Percentiles rank a stretch among this genome's conserved stretches.
These are phyloP conservation scores for Sminthurides aquaticus DNA, from an alignment of 2,888 invertebrate species.

Conservation along the genomic window DNA sequence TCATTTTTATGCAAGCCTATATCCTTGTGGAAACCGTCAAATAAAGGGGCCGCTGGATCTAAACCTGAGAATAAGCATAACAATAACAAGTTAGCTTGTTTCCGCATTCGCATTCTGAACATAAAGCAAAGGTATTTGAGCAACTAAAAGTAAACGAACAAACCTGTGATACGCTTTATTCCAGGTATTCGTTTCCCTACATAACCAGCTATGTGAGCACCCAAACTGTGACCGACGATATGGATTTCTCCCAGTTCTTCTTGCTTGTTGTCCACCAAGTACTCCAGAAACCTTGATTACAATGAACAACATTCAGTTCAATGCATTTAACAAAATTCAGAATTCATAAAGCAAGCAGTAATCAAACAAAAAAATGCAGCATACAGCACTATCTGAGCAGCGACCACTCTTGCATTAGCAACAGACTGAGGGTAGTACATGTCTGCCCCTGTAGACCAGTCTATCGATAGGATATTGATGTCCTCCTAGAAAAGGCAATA, in stretches of 20 bases:
- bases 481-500: constrained; percentile 12
- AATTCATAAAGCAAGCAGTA: no score
- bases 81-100: no score
- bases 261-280: constrained; percentile 17
- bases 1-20: constrained; percentile 24
- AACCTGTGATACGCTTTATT: constrained; percentile 23
- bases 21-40: constrained; percentile 23
- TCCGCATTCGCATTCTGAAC: background rate
- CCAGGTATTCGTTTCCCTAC: constrained; percentile 23
- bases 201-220: constrained; percentile 30
- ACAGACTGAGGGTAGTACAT: constrained; percentile 32
- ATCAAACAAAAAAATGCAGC: no score
- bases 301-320: no score
- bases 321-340: no score
- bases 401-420: constrained; percentile 29
- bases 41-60: constrained; percentile 29
- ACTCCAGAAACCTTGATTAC: constrained; percentile 23
- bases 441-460: constrained; percentile 26
- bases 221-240: constrained; percentile 31
- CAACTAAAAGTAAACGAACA: background rate
- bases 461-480: constrained; percentile 25
- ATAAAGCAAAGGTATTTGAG: no score
- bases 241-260: constrained; percentile 23
- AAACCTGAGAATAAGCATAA: constrained; percentile 18
- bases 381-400: constrained; percentile 25